These are phyloP conservation scores for Drosophila subsilvestris DNA, from an alignment of 2,888 invertebrate species.

Conservation along the genomic window DNA sequence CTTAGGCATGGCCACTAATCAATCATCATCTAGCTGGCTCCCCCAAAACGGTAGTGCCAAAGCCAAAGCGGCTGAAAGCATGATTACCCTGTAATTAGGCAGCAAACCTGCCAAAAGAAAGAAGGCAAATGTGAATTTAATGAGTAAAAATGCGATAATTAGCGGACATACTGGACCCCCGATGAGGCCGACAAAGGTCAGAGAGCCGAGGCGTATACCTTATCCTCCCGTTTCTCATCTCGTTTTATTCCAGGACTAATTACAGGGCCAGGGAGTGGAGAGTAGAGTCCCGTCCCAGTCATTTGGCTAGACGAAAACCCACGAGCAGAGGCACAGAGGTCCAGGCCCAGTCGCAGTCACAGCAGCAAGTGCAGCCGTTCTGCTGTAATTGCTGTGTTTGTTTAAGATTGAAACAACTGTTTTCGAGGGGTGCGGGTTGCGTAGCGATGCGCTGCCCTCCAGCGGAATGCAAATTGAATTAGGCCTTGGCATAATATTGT, in stretches of 20 bases:
- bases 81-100: conserved; percentile 66
- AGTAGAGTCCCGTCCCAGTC: conserved; percentile 14
- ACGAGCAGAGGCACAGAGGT: background rate
- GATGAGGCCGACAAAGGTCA: conserved; percentile 69
- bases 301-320: conserved; percentile 57
- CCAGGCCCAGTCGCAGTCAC: background rate
- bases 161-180: conserved; percentile 54
- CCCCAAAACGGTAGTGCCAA: conserved; percentile 48
- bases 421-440: background rate
- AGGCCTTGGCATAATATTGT: conserved; percentile 64
- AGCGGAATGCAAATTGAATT: conserved; percentile 68
- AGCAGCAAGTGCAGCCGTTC: conserved; percentile 51
- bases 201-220: conserved; percentile 28
- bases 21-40: conserved; percentile 61
- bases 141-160: conserved; percentile 80
- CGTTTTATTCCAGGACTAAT: conserved; percentile 52
- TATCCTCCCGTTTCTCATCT: conserved; percentile 20
- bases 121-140: conserved; percentile 74
- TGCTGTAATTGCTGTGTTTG: conserved; percentile 47
- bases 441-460: conserved; percentile 5
- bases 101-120: conserved; percentile 28
- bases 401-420: conserved; percentile 44
- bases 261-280: conserved; percentile 35
- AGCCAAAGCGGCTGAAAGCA: conserved; percentile 61
- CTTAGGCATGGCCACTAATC: conserved; percentile 49